Base-by-base conservation (phyloP, 2,113 vertebrate species). In the Mustela nigripes region DNA sequence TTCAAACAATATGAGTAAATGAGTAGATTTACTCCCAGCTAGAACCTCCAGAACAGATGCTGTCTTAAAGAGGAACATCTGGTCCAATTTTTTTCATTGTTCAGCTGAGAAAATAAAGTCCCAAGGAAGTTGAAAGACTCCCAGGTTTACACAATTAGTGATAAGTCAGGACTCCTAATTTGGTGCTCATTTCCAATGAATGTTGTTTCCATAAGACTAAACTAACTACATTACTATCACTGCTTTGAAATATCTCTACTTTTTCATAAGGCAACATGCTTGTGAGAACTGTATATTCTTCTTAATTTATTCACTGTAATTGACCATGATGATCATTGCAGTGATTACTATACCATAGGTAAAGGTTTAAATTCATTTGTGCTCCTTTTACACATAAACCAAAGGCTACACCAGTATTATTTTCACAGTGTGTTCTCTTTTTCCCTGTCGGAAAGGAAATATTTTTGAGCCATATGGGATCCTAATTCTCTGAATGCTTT, bases 391-490 rank as follows among this genome's bases (percentile, higher is more conserved):
- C 88, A 76, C 74, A 1, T 94, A 97, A 91, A 94, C 58, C 39
- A 65, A 96, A 97, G 73, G 48, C 45, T 89, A 96, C 63, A 97
- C 83, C 56, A 71, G 88, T 93, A 95, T 97, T 97, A 97, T 95
- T 97, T 97, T 97, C 97, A 98, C 94, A 97, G 62, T 97, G 94
- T 97, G 97, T 98, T 98, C 98, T 95, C 96, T 97, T 97, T 97
- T 90, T 89, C 93, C n/a, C 89, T 95, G 74, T 94, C 14, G 93
- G 95, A 97, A 98, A 98, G 94, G 97, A 98, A 96, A 97, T 98
- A 98, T 97, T 98, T 97, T 97, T 82, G 48, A 98, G 94, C 97
- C 98, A 98, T 98, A 98, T 98, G 98, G 98, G 98, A 97, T 98
- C 93, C 98, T 97, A 97, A 98, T 98, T 98, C 96, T 98, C 97